Evolutionary conservation across 2,113 vertebrate species (phyloP).

Genomic region (Eurypyga helias): DNA sequence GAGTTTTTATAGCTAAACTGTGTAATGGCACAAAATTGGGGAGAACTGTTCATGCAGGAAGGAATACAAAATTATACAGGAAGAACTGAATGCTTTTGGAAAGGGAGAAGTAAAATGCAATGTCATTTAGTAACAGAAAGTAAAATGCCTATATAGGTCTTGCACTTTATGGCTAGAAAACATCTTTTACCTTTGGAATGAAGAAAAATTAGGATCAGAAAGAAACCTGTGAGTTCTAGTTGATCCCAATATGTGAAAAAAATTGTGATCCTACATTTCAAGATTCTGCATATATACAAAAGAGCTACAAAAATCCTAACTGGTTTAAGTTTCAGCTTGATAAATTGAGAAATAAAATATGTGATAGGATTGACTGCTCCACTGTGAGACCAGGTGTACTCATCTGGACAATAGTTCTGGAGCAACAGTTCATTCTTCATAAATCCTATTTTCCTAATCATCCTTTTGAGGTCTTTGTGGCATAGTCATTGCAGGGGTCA

Average conservation of each 20-base stretch:
- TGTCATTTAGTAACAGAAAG: neutral
- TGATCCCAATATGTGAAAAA: accelerated
- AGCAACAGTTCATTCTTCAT: neutral
- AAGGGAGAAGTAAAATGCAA: neutral
- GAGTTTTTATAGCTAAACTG: neutral
- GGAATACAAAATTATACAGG: neutral
- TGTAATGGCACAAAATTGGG: neutral
- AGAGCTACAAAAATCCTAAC: neutral
- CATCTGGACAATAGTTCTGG: neutral
- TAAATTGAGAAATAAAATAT: neutral
- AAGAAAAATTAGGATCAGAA: neutral
- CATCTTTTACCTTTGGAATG: neutral
- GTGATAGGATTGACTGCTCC: neutral
- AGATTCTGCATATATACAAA: neutral
- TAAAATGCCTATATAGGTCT: neutral
- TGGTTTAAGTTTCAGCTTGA: neutral
- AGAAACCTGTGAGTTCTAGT: accelerated
- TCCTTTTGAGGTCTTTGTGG: neutral
- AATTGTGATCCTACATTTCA: neutral
- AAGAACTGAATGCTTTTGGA: neutral
- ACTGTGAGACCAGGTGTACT: neutral
- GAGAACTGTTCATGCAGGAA: neutral
- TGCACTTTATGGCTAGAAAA: neutral
- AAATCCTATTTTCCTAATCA: accelerated
- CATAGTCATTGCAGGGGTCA: neutral